These are phyloP conservation scores for Austrofundulus limnaeus DNA, from an alignment of 2,113 vertebrate genomes.

Conservation along the genomic window DNA sequence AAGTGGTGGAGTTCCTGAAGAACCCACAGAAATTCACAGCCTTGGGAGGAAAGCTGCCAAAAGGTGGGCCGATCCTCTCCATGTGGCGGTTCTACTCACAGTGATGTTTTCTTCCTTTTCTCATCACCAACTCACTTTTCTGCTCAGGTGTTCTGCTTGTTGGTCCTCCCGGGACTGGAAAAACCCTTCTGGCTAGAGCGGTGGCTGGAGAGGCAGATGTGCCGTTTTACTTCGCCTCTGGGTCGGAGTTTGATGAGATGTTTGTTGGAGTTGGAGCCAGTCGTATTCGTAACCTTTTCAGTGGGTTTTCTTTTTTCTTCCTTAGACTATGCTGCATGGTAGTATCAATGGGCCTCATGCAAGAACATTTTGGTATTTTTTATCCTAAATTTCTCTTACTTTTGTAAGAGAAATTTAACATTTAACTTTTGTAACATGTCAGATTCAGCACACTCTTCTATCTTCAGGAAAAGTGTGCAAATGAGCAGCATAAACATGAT, in stretches of 20 bases:
- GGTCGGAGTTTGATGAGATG: constrained; percentile 98
- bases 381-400: too few species aligned
- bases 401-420: too few species aligned
- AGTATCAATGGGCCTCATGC: too few species aligned
- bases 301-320: constrained; percentile 72
- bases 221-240: constrained; percentile 96
- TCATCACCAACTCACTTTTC: neutral
- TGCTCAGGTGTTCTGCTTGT: constrained; percentile 88
- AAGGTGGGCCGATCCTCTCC: constrained; percentile 77
- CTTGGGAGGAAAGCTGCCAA: constrained; percentile 96
- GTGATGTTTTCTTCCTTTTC: neutral
- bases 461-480: too few species aligned
- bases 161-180: constrained; percentile 95
- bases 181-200: constrained; percentile 94
- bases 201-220: constrained; percentile 97
- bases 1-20: constrained; percentile 97
- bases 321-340: too few species aligned
- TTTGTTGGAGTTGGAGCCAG: constrained; percentile 98
- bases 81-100: neutral
- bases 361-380: too few species aligned
- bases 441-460: too few species aligned
- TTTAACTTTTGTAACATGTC: too few species aligned
- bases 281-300: constrained; percentile 95
- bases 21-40: constrained; percentile 96
- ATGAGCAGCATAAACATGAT: too few species aligned